These are phyloP conservation scores for Lymantria dispar DNA, from an alignment of 2,888 invertebrate species.

Conservation along the genomic window DNA sequence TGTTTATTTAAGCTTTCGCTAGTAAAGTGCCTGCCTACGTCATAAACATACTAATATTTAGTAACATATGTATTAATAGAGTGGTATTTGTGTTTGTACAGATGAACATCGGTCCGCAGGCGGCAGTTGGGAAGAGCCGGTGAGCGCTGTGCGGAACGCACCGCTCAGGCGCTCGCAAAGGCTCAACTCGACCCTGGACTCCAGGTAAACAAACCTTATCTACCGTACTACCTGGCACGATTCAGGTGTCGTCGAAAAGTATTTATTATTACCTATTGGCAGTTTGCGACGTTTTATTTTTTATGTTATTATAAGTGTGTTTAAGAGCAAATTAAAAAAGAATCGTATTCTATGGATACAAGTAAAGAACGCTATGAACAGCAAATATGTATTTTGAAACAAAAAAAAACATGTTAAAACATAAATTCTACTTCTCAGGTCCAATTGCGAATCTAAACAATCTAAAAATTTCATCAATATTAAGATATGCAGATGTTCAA, in stretches of 20 bases:
- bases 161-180: constrained; percentile 76
- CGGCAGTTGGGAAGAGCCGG: constrained; percentile 90
- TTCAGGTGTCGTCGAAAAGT: not conserved
- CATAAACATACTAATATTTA: not conserved
- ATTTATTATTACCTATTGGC: too few species aligned
- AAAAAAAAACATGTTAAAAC: too few species aligned
- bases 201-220: constrained; percentile 49
- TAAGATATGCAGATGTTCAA: too few species aligned
- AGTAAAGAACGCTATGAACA: too few species aligned
- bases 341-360: not conserved
- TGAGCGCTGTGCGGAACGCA: constrained; percentile 75
- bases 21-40: constrained; percentile 3
- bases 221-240: not conserved
- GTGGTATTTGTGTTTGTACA: constrained; percentile 57
- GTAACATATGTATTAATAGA: not conserved
- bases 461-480: too few species aligned
- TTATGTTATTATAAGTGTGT: not conserved
- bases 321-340: not conserved
- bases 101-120: constrained; percentile 91
- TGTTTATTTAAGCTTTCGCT: constrained; percentile 11
- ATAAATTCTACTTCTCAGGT: too few species aligned
- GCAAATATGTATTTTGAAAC: too few species aligned
- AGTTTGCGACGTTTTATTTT: too few species aligned
- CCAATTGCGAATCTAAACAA: too few species aligned
- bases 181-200: constrained; percentile 79